Evolutionary conservation across 1,140 invertebrate genomes (phyloP), one percentile per base, ranked within the genome.

Genomic region (Philopotamus ludificatus): DNA sequence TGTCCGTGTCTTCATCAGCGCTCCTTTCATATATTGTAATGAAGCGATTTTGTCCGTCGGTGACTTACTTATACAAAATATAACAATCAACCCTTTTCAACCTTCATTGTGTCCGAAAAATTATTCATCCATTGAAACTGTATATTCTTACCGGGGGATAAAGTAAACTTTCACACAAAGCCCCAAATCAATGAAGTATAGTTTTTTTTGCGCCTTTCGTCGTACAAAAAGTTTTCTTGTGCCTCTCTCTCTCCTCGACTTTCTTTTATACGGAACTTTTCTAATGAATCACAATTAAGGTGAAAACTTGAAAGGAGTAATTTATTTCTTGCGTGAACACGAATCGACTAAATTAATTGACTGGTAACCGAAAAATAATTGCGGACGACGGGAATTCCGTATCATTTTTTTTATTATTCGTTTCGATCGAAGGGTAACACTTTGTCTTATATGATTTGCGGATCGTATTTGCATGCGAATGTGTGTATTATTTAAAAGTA

Each of bases 261-360:
- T 54, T 51, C 47, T 53, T 62, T 51, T 51, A 51, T 62, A 44
- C 23, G 10, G 20, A 62, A 62, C 47, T 62, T 51, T 62, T 62
- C 50, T 53, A 62, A 62, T 62, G 47, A 62, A 51, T 62, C 60
- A 62, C 50, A 63, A 53, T 63, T 63, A 53, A 64, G 39, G 50
- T 55, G 50, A 42, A 64, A 64, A 64, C 39, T 42, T 26, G 50
- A 54, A 55, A 64, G 53, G 26, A 64, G 39, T 45, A 55, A 54
- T 64, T 55, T 55, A 64, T 63, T 63, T 63, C 50, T 64, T 62
- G 50, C 57, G 57, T 60, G 57, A 60, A 60, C 57, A 60, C 57
- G 57, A 60, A 60, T 60, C 57, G 22, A 60, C 57, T 28, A 47
- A 60, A 60, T 60, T 60, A 60, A 60, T 60, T 60, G 57, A 60